A percentile compares a stretch with the other conserved stretches of the same genome.
phyloP scores from a whole-genome alignment of 2,888 invertebrate genomes.

The Frankliniella fusca region DNA sequence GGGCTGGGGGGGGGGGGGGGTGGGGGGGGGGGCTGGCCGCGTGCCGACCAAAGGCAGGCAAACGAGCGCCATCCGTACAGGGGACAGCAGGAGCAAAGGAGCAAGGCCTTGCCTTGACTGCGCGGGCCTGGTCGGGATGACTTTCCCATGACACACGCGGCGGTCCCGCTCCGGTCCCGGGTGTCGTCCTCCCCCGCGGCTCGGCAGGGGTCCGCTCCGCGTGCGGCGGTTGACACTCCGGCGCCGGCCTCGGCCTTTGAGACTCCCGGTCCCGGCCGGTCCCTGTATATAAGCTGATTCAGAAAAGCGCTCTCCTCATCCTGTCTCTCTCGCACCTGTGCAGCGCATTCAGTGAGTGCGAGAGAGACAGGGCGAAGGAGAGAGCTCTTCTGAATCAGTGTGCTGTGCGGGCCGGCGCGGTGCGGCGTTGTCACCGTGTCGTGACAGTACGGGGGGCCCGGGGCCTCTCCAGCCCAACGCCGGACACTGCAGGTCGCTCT shows the following conservation, averaged over 20 bases:
- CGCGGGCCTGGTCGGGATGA: background rate
- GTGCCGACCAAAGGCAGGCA: background rate
- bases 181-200: background rate
- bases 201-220: no score
- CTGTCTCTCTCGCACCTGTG: no score
- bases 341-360: no score
- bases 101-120: no score
- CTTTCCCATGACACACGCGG: slow-evolving; percentile 22
- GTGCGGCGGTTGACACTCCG: background rate
- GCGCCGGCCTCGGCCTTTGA: background rate
- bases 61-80: background rate
- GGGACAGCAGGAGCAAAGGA: background rate
- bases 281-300: no score
- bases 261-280: background rate
- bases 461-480: background rate
- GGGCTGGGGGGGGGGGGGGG: no score
- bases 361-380: no score
- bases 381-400: no score
- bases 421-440: background rate
- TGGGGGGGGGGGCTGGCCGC: background rate
- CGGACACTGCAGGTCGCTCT: background rate
- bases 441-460: background rate
- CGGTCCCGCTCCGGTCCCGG: no score
- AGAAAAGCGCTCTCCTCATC: no score
- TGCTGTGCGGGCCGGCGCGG: no score